Percentiles rank a stretch among this genome's conserved stretches.
Evolutionary conservation across 1,140 invertebrate species (phyloP).

Genomic region (Tetramorium parvispinum): DNA sequence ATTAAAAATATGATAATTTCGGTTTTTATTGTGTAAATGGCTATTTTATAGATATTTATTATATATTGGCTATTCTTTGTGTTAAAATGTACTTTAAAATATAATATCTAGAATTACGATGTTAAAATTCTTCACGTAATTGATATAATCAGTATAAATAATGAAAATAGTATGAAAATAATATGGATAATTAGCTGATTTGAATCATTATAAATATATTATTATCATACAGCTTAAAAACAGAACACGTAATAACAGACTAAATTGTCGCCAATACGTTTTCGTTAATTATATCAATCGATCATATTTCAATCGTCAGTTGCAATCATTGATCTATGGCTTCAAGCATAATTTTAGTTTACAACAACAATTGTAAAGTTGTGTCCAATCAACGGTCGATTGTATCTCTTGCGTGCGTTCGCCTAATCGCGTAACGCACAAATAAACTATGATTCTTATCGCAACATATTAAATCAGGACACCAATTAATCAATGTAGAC

Average conservation of each 20-base stretch:
- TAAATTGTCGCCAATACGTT: background rate
- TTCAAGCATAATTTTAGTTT: constrained; percentile 2
- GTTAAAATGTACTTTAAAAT: background rate
- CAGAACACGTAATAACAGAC: background rate
- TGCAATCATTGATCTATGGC: too few relatives aligned
- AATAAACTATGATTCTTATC: constrained; percentile 5
- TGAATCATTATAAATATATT: background rate
- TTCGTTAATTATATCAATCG: background rate
- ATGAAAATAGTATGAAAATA: background rate
- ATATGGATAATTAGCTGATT: background rate
- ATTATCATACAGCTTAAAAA: background rate
- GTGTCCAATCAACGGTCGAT: background rate
- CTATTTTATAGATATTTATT: background rate
- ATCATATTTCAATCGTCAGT: background rate
- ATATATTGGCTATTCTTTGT: background rate
- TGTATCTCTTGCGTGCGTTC: constrained; percentile 1
- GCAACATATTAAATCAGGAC: background rate
- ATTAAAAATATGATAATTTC: background rate
- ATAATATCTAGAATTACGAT: background rate
- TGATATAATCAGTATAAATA: background rate
- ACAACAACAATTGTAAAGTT: background rate
- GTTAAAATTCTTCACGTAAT: background rate
- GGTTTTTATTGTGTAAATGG: background rate
- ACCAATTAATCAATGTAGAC: background rate
- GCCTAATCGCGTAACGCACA: background rate